Base-by-base conservation (phyloP, 2,113 vertebrate genomes). In the Bos indicus region DNA sequence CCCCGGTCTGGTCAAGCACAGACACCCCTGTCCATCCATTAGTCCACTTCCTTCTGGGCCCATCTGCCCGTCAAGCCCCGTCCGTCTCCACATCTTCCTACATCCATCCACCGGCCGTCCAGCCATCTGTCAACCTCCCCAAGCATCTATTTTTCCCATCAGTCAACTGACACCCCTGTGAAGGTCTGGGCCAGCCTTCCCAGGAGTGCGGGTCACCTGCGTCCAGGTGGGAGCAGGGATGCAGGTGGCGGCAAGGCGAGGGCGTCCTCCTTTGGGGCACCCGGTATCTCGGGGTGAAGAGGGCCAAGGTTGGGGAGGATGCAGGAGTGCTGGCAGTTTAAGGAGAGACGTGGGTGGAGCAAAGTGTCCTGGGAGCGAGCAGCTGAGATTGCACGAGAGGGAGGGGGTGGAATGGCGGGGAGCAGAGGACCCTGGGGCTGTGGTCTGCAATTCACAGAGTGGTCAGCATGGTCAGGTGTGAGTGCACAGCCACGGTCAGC, bases 161-260 rank as follows among this genome's bases (percentile, higher is more conserved):
- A 46, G 43, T 52, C 90, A 81, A 0, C 0, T 13, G 83, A 48
- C 67, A 9, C 43, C 36, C 3, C 3, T 36, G 26, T 87, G 60
- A 87, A 43, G 23, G 19, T 12, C 91, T 1, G 51, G 36, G 10
- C n/a, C 0, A 0, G 60, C 40, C 64, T 30, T 8, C 28, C 30
- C 33, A 14, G 84, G 26, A 30, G 5, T 1, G 4, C 40, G 0
- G 11, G 15, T 14, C 93, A 0, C 30, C 74, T 6, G 0, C 0
- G 2, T 3, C 28, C 57, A 21, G 62, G 51, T 8, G 28, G 43
- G 21, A 36, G 19, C 52, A 23, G 54, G 8, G 2, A 2, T 0
- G 25, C 88, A 7, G 57, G 46, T 26, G 9, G 15, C 3, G 2
- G 2, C 4, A 15, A 25, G 17, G 30, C 0, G 2, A 56, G 40